Evolutionary conservation across 1,140 invertebrate genomes (phyloP).

Genomic region (Neoseiulus cucumeris): DNA sequence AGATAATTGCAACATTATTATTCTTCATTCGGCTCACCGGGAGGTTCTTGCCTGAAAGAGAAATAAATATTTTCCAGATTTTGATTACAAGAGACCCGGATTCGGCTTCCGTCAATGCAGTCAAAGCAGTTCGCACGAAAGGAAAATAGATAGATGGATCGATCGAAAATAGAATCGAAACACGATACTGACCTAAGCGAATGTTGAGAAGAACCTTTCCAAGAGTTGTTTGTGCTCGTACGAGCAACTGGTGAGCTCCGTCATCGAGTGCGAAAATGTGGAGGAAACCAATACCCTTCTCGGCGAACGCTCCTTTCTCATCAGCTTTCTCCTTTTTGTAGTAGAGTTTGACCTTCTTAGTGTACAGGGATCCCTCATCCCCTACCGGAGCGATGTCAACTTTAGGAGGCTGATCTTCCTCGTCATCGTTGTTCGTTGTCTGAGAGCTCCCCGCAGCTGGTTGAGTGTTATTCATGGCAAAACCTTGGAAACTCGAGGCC

Average conservation of each 20-base stretch:
- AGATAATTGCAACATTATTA: neutral
- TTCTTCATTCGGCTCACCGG: neutral
- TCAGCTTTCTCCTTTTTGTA: neutral
- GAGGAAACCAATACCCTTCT: neutral
- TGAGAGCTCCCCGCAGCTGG: no score
- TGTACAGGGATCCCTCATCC: neutral
- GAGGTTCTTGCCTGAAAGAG: neutral
- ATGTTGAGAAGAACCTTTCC: conserved; percentile 1
- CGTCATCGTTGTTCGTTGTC: neutral
- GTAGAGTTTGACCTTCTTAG: neutral
- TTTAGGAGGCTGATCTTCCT: neutral
- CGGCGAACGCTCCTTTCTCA: neutral
- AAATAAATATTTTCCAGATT: no score
- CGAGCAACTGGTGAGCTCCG: conserved; percentile 6
- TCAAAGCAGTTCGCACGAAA: no score
- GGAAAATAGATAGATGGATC: no score
- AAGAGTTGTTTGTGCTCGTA: neutral
- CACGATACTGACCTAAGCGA: neutral
- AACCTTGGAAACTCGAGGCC: no score
- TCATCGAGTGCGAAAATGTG: neutral
- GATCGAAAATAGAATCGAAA: no score
- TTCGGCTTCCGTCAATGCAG: no score
- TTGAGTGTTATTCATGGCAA: no score
- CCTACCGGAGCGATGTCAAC: neutral
- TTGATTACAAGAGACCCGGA: no score